Percentiles rank a stretch among this genome's conserved stretches.
Evolutionary conservation across 2,888 invertebrate species (phyloP).

Genomic region (Xestia c-nigrum): DNA sequence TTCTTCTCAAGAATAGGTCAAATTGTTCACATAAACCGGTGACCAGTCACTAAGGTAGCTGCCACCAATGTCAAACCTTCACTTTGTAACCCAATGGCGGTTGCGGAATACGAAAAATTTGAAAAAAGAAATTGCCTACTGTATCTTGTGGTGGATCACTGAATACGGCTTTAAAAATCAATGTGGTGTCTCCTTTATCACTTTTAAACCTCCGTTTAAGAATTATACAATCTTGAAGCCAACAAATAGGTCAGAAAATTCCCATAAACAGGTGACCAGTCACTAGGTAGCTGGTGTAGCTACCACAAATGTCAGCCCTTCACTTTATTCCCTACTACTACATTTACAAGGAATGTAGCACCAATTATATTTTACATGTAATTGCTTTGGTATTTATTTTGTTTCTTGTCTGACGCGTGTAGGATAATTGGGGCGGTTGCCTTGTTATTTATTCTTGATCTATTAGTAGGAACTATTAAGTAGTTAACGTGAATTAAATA

Average conservation of each 20-base stretch:
- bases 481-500: background rate
- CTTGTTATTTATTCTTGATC: conserved; percentile 18
- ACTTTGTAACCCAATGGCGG: too few species aligned
- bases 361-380: conserved; percentile 46
- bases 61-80: conserved; percentile 21
- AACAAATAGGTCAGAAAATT: conserved; percentile 39
- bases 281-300: conserved; percentile 9
- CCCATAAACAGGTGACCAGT: conserved; percentile 31
- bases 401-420: conserved; percentile 31
- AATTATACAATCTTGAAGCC: too few species aligned
- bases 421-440: conserved; percentile 43
- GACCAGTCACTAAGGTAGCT: conserved; percentile 35
- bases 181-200: too few species aligned
- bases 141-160: too few species aligned
- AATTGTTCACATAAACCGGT: background rate
- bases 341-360: conserved; percentile 29
- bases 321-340: conserved; percentile 25
- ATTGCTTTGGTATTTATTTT: conserved; percentile 58
- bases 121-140: too few species aligned
- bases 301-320: conserved; percentile 51
- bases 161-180: too few species aligned
- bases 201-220: too few species aligned
- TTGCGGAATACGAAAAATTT: too few species aligned
- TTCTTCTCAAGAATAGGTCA: conserved; percentile 46
- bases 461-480: background rate